Percentiles rank a stretch among this genome's conserved stretches.
These are phyloP conservation scores for Sakesphorus luctuosus DNA, from an alignment of 2,113 vertebrate species.

Conservation along the genomic window DNA sequence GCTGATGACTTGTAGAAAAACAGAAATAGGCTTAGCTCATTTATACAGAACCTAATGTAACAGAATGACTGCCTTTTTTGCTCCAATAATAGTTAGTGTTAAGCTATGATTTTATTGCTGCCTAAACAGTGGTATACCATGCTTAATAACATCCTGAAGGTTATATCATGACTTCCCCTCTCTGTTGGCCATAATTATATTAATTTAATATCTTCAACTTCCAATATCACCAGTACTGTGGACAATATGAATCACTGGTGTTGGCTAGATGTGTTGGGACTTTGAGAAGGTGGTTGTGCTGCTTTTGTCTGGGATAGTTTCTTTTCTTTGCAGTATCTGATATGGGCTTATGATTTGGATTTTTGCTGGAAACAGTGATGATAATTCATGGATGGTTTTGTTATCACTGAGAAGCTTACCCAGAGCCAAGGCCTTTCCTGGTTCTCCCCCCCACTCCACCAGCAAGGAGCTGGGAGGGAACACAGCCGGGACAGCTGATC, in stretches of 20 bases:
- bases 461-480: background rate
- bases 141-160: background rate
- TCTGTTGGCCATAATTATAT: background rate
- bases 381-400: background rate
- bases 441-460: background rate
- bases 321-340: background rate
- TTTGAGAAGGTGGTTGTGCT: background rate
- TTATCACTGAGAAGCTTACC: background rate
- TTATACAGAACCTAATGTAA: background rate
- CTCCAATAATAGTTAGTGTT: background rate
- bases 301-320: background rate
- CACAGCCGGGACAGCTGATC: background rate
- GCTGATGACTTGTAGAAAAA: background rate
- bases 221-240: background rate
- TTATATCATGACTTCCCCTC: background rate
- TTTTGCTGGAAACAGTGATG: background rate
- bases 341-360: background rate
- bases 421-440: background rate
- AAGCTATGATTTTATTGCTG: background rate
- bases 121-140: background rate
- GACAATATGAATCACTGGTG: background rate
- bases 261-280: background rate
- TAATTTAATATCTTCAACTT: background rate
- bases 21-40: background rate
- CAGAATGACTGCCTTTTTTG: background rate